These are phyloP conservation scores for Notospermus geniculatus DNA, from an alignment of 1,140 invertebrate species.

Conservation along the genomic window DNA sequence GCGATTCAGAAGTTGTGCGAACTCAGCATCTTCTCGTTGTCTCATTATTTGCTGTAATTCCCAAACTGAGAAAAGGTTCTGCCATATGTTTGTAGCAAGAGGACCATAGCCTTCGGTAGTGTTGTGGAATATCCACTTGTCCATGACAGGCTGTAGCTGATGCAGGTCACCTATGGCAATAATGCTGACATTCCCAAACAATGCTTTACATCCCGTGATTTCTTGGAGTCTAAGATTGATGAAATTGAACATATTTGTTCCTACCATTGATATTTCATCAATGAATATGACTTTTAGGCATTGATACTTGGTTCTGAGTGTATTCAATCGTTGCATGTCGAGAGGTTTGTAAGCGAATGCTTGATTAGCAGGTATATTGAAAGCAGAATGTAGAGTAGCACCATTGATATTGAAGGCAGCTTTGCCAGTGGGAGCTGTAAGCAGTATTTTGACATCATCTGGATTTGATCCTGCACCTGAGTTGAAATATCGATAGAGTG, in stretches of 20 bases:
- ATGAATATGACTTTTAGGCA: slow-evolving; percentile 24
- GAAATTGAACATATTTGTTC: slow-evolving; percentile 27
- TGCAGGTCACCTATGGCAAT: not conserved
- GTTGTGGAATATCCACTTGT: too few species aligned
- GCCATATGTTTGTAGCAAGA: not conserved
- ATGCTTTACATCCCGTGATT: not conserved
- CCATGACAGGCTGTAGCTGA: not conserved
- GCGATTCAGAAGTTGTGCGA: not conserved
- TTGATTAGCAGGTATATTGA: not conserved
- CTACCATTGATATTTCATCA: slow-evolving; percentile 33
- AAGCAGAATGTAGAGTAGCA: not conserved
- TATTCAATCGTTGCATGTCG: slow-evolving; percentile 22
- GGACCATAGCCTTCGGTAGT: not conserved
- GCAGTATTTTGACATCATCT: not conserved
- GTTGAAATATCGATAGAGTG: not conserved
- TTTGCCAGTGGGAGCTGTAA: not conserved
- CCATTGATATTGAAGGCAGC: not conserved
- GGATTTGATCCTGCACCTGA: not conserved
- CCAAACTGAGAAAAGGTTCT: not conserved
- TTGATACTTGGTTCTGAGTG: slow-evolving; percentile 11
- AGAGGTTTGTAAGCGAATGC: slow-evolving; percentile 24
- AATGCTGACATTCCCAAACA: not conserved
- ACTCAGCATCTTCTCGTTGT: not conserved
- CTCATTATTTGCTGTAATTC: not conserved
- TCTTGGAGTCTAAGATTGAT: too few species aligned